A percentile compares a stretch with the other conserved stretches of the same genome.
Evolutionary conservation across 2,888 invertebrate genomes (phyloP).

Genomic region (Chloroclystis v-ata): DNA sequence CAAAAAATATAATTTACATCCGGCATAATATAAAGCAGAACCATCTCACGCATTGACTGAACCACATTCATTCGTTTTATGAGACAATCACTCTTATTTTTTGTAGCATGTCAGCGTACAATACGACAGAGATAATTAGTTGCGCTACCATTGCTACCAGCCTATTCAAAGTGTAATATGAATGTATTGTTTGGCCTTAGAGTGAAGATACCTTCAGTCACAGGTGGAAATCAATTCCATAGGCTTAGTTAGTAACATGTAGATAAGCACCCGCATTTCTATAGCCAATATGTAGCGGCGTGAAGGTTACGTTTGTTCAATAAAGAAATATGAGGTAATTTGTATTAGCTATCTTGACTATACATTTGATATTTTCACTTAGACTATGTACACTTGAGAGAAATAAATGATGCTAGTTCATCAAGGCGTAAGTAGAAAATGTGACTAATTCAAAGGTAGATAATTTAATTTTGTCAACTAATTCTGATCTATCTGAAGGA

Average conservation of each 20-base stretch:
- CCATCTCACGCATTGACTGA: not conserved
- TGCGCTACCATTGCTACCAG: conserved; percentile 9
- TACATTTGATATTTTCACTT: no score
- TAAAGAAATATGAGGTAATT: no score
- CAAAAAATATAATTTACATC: not conserved
- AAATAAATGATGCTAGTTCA: no score
- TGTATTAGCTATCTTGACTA: no score
- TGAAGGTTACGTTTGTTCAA: no score
- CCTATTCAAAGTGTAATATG: conserved; percentile 7
- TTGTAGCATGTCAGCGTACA: conserved; percentile 12
- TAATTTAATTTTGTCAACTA: no score
- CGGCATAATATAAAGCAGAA: not conserved
- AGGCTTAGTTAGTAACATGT: not conserved
- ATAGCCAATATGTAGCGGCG: no score
- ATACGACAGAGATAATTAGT: conserved; percentile 14
- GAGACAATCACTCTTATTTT: conserved; percentile 18
- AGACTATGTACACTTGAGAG: no score
- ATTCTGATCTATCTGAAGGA: no score
- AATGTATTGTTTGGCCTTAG: conserved; percentile 6
- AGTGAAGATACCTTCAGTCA: not conserved
- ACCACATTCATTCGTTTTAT: not conserved
- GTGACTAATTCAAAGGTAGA: no score
- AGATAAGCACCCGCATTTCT: no score
- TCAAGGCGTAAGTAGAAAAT: no score
- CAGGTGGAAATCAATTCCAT: not conserved